A percentile compares a stretch with the other conserved stretches of the same genome.
These are phyloP conservation scores for Zalophus californianus DNA, from an alignment of 2,797 vertebrate species.

Conservation along the genomic window DNA sequence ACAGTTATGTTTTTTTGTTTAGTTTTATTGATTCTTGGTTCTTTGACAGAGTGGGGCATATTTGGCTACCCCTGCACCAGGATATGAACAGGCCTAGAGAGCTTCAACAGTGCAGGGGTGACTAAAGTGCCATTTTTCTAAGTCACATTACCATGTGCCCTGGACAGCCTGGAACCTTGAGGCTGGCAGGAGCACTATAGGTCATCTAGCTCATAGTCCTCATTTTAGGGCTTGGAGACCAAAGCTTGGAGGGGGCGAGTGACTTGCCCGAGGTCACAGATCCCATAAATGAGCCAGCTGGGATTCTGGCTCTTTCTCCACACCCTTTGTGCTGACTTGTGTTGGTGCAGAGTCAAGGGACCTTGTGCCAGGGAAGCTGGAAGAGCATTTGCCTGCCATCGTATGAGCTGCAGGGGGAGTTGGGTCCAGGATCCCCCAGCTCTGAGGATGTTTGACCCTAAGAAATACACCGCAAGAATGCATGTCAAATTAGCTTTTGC, in stretches of 20 bases:
- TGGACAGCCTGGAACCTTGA: background rate
- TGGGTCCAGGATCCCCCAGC: background rate
- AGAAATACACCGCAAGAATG: background rate
- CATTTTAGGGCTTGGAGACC: background rate
- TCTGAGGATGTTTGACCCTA: background rate
- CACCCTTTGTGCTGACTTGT: background rate
- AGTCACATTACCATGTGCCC: background rate
- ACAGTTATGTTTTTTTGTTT: background rate
- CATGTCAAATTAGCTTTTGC: background rate
- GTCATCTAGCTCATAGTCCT: background rate
- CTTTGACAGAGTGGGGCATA: background rate
- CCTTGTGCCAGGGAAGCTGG: background rate
- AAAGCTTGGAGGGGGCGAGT: background rate
- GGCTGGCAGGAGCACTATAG: background rate
- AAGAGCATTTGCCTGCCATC: background rate
- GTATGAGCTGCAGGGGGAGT: background rate
- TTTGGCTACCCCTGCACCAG: background rate
- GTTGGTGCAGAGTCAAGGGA: background rate
- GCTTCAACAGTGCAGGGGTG: rapidly evolving
- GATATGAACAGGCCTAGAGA: background rate
- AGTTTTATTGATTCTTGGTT: background rate
- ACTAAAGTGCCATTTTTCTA: background rate
- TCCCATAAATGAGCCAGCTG: background rate
- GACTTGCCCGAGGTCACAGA: background rate
- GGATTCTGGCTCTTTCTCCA: background rate